These are phyloP conservation scores for Melitaea cinxia DNA, from an alignment of 1,140 invertebrate species.

Conservation along the genomic window DNA sequence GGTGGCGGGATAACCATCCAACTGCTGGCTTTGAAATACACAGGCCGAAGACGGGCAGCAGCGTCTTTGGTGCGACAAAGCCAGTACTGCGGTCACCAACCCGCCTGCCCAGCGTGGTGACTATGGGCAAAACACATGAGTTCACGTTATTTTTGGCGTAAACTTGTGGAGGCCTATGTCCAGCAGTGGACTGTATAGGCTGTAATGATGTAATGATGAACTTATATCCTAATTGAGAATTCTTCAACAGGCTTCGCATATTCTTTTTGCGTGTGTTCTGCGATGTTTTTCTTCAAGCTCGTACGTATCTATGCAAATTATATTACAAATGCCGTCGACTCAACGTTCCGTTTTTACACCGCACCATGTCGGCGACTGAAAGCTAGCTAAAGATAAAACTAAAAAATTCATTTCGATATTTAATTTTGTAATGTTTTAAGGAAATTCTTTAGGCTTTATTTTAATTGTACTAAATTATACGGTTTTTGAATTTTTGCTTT, in stretches of 20 bases:
- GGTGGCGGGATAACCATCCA: too few species aligned
- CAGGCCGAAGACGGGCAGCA: too few species aligned
- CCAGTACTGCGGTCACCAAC: too few species aligned
- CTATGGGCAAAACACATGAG: too few species aligned
- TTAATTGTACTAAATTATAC: background rate
- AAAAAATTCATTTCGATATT: constrained; percentile 26
- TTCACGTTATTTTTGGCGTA: too few species aligned
- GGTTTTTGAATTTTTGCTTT: background rate
- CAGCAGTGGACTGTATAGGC: too few species aligned
- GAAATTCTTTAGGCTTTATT: background rate
- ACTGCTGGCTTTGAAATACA: too few species aligned
- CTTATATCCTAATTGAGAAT: background rate
- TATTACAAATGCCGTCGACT: constrained; percentile 37
- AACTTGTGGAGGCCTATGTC: too few species aligned
- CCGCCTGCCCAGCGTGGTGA: too few species aligned
- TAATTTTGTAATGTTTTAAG: constrained; percentile 3
- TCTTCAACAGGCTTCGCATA: background rate
- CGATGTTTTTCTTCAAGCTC: constrained; percentile 45
- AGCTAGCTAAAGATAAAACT: constrained; percentile 26
- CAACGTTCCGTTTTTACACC: constrained; percentile 43
- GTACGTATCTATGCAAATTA: constrained; percentile 62
- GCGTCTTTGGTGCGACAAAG: too few species aligned
- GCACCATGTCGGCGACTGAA: constrained; percentile 30
- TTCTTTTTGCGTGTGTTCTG: constrained; percentile 27
- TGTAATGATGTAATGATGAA: too few species aligned